Conservation (phyloP, 1,140 invertebrate genomes). For the Bombus polaris region DNA sequence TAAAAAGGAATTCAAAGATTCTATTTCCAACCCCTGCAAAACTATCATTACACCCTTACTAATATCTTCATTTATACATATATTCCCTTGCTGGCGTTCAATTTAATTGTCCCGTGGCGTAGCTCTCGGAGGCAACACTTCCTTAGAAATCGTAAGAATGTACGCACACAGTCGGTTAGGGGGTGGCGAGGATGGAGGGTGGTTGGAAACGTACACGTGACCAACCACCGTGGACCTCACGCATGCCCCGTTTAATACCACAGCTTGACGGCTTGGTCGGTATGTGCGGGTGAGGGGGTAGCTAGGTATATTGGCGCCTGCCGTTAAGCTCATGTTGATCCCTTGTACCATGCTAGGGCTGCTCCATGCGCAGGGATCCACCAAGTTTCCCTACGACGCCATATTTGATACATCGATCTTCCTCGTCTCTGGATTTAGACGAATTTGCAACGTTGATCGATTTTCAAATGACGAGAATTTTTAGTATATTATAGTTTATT, state of each 20-base stretch:
- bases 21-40: not conserved
- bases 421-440: not conserved
- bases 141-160: conserved; percentile 64
- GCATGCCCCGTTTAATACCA: conserved; percentile 72
- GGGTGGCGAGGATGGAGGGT: not conserved
- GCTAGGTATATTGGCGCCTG: conserved; percentile 77
- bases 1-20: not conserved
- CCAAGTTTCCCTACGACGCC: conserved; percentile 53
- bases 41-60: not conserved
- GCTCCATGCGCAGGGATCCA: conserved; percentile 63
- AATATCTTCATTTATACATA: not conserved
- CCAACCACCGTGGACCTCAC: conserved; percentile 69
- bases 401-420: conserved; percentile 37
- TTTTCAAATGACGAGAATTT: not conserved
- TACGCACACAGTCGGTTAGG: conserved; percentile 33
- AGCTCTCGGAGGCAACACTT: conserved; percentile 30
- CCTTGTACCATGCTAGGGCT: conserved; percentile 71
- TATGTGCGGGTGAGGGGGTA: conserved; percentile 53
- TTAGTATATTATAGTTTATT: not conserved
- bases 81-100: not conserved
- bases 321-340: conserved; percentile 76
- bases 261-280: conserved; percentile 70
- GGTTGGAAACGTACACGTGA: conserved; percentile 64
- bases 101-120: conserved; percentile 32
- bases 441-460: not conserved